Percentiles rank a stretch among this genome's conserved stretches.
phyloP scores from a whole-genome alignment of 1,140 invertebrate genomes.

The Epicauta chinensis region DNA sequence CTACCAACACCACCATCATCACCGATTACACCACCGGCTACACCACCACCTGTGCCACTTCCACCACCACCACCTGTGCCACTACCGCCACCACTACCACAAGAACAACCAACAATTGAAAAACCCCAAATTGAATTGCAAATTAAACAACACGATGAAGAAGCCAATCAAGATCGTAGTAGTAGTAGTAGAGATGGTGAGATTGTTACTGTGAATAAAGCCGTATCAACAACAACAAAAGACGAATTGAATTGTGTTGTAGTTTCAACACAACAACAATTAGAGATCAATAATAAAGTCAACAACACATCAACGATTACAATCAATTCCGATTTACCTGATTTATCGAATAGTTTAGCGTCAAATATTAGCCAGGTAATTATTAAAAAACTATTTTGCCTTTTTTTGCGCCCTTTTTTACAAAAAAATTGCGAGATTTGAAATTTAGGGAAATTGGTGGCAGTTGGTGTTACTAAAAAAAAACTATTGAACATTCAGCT shows the following conservation, averaged over 20 bases:
- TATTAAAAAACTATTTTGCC: no score
- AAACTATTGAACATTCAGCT: no score
- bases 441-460: no score
- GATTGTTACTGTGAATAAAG: conserved; percentile 27
- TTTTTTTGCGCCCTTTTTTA: no score
- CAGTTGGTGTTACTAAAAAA: no score
- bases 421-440: no score
- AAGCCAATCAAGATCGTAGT: no score
- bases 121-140: conserved; percentile 16
- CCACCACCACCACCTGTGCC: conserved; percentile 3
- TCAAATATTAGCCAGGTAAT: conserved; percentile 59
- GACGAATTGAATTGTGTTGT: conserved; percentile 25
- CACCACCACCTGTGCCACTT: conserved; percentile 25
- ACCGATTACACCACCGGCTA: conserved; percentile 38
- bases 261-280: conserved; percentile 15
- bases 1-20: conserved; percentile 48
- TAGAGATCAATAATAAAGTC: conserved; percentile 23
- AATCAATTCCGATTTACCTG: conserved; percentile 50
- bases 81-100: background rate
- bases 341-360: conserved; percentile 61
- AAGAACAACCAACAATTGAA: conserved; percentile 17
- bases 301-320: conserved; percentile 55
- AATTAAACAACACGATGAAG: background rate
- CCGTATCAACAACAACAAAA: conserved; percentile 20
- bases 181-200: conserved; percentile 7